phyloP scores from a whole-genome alignment of 2,797 vertebrate species.

The Adrianichthys oophorus region DNA sequence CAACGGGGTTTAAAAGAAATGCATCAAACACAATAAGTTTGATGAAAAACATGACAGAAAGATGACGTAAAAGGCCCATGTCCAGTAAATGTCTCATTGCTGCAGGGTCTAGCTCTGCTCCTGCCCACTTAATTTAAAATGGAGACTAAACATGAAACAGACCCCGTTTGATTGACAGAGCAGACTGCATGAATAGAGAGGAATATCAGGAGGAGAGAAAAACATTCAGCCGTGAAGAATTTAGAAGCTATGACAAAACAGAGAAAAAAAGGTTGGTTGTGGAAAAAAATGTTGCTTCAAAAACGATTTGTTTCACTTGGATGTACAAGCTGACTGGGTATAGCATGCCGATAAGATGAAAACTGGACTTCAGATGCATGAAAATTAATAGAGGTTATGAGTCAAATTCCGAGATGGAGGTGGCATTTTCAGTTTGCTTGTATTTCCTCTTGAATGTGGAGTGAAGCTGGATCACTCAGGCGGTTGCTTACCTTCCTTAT shows the following conservation, averaged over 20 bases:
- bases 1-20: background rate
- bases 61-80: constrained; percentile 19
- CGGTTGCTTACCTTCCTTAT: constrained; percentile 87
- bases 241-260: constrained; percentile 6
- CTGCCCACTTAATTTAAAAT: constrained; percentile 38
- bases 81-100: constrained; percentile 26
- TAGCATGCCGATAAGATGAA: constrained; percentile 24
- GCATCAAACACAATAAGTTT: background rate
- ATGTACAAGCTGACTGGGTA: constrained; percentile 42
- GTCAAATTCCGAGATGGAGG: constrained; percentile 2
- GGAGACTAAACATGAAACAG: constrained; percentile 56
- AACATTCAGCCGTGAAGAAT: constrained; percentile 12
- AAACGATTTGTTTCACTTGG: constrained; percentile 17
- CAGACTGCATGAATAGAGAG: constrained; percentile 40
- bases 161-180: constrained; percentile 65
- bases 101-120: constrained; percentile 29
- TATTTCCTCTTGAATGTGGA: background rate
- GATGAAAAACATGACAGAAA: background rate
- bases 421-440: constrained; percentile 31
- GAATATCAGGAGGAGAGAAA: constrained; percentile 19
- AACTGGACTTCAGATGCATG: constrained; percentile 30
- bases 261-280: background rate
- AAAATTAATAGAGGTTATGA: constrained; percentile 36
- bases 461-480: background rate
- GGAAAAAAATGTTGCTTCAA: constrained; percentile 23